phyloP scores from a whole-genome alignment of 2,797 vertebrate genomes.

The Notoglanidium macrostoma region DNA sequence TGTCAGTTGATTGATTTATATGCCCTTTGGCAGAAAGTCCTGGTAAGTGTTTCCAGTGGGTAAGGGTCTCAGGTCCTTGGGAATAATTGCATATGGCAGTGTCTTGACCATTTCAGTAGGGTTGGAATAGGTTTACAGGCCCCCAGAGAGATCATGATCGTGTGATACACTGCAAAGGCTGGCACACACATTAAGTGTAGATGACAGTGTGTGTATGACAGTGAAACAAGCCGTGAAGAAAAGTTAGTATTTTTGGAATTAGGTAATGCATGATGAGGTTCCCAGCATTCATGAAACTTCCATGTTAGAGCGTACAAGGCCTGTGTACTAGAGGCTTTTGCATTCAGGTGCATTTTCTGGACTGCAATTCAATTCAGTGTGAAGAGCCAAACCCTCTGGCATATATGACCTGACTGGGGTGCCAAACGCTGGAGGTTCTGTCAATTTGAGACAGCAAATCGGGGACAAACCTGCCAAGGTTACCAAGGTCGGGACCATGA shows the following conservation, averaged over 20 bases:
- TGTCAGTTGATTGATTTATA: neutral
- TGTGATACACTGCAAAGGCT: neutral
- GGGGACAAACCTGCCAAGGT: slow-evolving; percentile 9
- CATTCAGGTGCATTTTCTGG: neutral
- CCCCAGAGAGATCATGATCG: neutral
- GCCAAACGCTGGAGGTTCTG: neutral
- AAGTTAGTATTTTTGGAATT: neutral
- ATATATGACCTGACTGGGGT: neutral
- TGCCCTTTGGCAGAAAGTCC: neutral
- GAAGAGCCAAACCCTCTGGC: neutral
- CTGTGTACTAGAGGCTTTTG: neutral
- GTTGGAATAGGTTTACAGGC: neutral
- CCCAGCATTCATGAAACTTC: neutral
- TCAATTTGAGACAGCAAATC: slow-evolving; percentile 7
- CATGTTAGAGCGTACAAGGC: neutral
- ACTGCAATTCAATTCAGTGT: slow-evolving; percentile 1
- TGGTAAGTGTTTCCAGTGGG: too few species aligned
- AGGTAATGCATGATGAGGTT: neutral
- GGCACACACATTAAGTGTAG: neutral
- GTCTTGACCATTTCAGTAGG: neutral
- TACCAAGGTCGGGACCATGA: neutral
- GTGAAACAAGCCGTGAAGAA: neutral
- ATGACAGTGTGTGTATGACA: neutral
- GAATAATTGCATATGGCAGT: neutral
- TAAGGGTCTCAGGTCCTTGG: neutral